A percentile compares a stretch with the other conserved stretches of the same genome.
These are phyloP conservation scores for Embiotoca jacksoni DNA, from an alignment of 2,113 vertebrate species.

Conservation along the genomic window DNA sequence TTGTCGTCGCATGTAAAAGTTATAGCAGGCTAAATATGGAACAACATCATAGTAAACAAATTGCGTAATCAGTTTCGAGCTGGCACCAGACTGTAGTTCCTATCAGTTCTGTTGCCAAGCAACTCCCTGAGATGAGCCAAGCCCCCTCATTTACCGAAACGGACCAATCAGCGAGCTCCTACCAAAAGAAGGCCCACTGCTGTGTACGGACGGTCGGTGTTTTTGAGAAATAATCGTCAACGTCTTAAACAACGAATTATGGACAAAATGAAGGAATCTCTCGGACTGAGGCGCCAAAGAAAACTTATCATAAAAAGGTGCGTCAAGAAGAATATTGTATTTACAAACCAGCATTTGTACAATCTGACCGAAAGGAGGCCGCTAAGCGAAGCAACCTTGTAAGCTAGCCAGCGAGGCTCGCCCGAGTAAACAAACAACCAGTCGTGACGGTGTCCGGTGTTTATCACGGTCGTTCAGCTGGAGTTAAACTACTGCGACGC, in stretches of 20 bases:
- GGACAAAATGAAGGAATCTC: constrained; percentile 59
- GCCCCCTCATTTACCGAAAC: constrained; percentile 18
- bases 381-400: neutral
- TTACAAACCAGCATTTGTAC: neutral
- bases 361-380: constrained; percentile 8
- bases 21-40: neutral
- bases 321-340: neutral
- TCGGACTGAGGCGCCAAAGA: constrained; percentile 65
- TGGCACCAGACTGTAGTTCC: neutral
- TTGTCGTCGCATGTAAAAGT: no score
- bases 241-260: constrained; percentile 54
- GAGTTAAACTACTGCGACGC: no score
- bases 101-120: constrained; percentile 61
- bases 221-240: constrained; percentile 20
- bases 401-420: constrained; percentile 1
- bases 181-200: constrained; percentile 7
- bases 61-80: constrained; percentile 52
- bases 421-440: neutral
- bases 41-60: constrained; percentile 62
- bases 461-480: neutral
- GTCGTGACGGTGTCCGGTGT: accelerated
- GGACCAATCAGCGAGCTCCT: constrained; percentile 67
- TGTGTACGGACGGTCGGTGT: neutral
- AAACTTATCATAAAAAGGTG: constrained; percentile 80
- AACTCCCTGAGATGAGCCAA: constrained; percentile 57